Evolutionary conservation across 2,888 invertebrate species (phyloP).

Genomic region (Thereva unica): DNA sequence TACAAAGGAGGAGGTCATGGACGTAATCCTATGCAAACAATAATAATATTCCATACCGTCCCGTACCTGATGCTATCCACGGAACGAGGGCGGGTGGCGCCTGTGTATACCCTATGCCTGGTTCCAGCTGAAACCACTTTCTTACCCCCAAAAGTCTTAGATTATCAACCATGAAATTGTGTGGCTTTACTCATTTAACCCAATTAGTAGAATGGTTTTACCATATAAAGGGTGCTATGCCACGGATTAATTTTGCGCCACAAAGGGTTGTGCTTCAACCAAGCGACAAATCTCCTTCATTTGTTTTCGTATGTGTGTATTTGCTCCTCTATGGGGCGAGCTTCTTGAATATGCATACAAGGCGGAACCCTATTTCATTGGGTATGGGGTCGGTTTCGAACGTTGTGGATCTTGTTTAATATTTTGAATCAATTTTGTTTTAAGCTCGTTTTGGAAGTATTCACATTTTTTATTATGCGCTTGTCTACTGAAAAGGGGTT

Average conservation of each 20-base stretch:
- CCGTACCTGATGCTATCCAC: too few relatives aligned
- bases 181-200: conserved; percentile 29
- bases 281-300: conserved; percentile 12
- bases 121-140: conserved; percentile 3
- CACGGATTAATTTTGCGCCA: conserved; percentile 9
- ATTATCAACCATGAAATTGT: conserved; percentile 33
- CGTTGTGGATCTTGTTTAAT: too few relatives aligned
- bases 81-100: too few relatives aligned
- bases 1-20: too few relatives aligned
- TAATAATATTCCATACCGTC: too few relatives aligned
- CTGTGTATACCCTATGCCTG: too few relatives aligned
- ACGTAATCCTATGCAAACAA: too few relatives aligned
- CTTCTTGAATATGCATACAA: conserved; percentile 7
- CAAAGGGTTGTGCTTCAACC: conserved; percentile 13
- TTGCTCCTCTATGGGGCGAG: not conserved
- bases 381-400: not conserved
- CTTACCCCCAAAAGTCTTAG: conserved; percentile 22
- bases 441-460: too few relatives aligned
- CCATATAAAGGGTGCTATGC: conserved; percentile 6
- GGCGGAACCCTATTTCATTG: not conserved
- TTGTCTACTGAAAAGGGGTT: too few relatives aligned
- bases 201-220: conserved; percentile 26
- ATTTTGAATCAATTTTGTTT: too few relatives aligned
- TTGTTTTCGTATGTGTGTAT: conserved; percentile 2
- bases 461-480: too few relatives aligned